Evolutionary conservation across 2,797 vertebrate genomes (phyloP).

Genomic region (Mormyrops boulengeri): DNA sequence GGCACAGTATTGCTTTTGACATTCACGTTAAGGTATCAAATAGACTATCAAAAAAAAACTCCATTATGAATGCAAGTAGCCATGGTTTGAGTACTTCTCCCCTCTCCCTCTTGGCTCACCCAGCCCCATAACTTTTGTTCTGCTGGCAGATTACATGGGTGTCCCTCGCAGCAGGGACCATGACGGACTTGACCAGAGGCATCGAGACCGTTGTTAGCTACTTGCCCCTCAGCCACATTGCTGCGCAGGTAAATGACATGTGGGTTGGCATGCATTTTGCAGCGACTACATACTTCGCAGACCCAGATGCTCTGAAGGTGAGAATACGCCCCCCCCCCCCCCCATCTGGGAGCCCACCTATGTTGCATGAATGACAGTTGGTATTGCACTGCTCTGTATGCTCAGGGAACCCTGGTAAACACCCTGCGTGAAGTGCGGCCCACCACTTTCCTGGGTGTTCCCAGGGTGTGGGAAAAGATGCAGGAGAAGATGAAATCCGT

Average conservation of each 20-base stretch:
- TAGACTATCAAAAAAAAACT: background rate
- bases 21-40: background rate
- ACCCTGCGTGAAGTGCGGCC: slow-evolving; percentile 66
- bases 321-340: background rate
- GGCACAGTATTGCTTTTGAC: background rate
- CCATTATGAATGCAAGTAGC: background rate
- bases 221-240: slow-evolving; percentile 68
- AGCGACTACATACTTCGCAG: slow-evolving; percentile 56
- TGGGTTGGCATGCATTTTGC: slow-evolving; percentile 57
- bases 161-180: slow-evolving; percentile 21
- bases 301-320: slow-evolving; percentile 70
- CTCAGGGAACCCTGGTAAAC: slow-evolving; percentile 59
- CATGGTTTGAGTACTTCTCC: background rate
- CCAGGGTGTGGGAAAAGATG: slow-evolving; percentile 76
- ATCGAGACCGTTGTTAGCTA: slow-evolving; percentile 62
- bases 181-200: background rate
- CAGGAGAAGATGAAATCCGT: slow-evolving; percentile 63
- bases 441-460: slow-evolving; percentile 66
- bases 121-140: background rate
- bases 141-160: slow-evolving; percentile 65
- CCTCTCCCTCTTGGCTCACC: background rate
- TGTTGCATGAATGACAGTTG: background rate
- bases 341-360: background rate
- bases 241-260: slow-evolving; percentile 70
- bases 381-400: background rate